Percentiles rank a stretch among this genome's conserved stretches.
Evolutionary conservation across 2,113 vertebrate species (phyloP).

Genomic region (Gallinago undulata): DNA sequence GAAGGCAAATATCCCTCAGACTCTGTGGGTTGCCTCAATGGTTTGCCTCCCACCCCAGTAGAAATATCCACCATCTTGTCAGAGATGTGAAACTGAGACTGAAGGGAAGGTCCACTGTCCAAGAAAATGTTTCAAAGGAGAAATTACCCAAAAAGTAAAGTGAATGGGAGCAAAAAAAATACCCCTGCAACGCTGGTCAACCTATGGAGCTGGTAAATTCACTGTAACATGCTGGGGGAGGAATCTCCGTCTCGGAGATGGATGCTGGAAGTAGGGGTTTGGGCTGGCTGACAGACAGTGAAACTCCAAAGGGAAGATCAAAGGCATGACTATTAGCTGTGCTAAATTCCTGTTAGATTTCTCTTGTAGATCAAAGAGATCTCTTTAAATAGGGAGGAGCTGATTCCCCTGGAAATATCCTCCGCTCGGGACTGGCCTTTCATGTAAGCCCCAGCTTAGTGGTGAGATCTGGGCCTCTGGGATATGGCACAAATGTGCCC

Average conservation of each 20-base stretch:
- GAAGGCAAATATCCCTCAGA: background rate
- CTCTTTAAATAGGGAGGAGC: conserved; percentile 28
- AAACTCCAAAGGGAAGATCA: conserved; percentile 8
- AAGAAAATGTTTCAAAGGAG: background rate
- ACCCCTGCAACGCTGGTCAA: background rate
- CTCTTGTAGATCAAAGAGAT: conserved; percentile 18
- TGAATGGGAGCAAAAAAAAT: background rate
- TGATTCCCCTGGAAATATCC: conserved; percentile 1
- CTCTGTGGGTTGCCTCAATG: background rate
- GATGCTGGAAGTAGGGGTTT: background rate
- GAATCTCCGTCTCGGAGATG: accelerated
- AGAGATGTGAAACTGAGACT: background rate
- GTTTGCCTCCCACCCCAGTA: background rate
- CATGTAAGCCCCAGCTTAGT: background rate
- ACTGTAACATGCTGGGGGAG: background rate
- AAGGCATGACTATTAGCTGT: conserved; percentile 1
- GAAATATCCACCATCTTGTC: background rate
- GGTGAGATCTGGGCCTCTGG: background rate
- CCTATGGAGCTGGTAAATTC: background rate
- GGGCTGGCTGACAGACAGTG: background rate
- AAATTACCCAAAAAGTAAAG: background rate
- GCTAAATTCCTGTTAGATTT: conserved; percentile 43
- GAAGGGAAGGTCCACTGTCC: background rate
- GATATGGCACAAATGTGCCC: background rate
- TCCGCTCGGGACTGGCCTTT: background rate